Percentiles rank a stretch among this genome's conserved stretches.
These are phyloP conservation scores for Dynastes grantii DNA, from an alignment of 2,888 invertebrate species.

Conservation along the genomic window DNA sequence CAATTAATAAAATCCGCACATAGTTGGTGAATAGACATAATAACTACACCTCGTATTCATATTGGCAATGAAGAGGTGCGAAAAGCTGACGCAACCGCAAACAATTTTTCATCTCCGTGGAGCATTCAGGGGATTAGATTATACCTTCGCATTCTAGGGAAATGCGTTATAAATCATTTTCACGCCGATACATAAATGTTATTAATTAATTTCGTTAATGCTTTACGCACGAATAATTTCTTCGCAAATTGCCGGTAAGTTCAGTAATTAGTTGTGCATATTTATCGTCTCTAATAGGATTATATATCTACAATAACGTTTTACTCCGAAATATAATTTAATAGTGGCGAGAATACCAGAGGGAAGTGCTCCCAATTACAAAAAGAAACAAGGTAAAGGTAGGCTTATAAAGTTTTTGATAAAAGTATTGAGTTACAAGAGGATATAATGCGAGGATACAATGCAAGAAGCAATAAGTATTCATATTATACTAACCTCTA, in stretches of 20 bases:
- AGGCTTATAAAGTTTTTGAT: too few relatives aligned
- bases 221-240: background rate
- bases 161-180: background rate
- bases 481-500: slow-evolving; percentile 77
- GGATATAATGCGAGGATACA: too few relatives aligned
- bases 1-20: background rate
- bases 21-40: background rate
- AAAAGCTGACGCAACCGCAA: background rate
- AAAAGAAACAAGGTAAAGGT: too few relatives aligned
- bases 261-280: slow-evolving; percentile 4
- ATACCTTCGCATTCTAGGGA: background rate
- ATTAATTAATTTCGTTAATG: background rate
- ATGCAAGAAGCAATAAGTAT: too few relatives aligned
- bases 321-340: background rate
- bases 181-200: slow-evolving; percentile 1
- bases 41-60: background rate
- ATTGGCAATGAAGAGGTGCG: background rate
- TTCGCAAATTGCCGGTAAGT: background rate
- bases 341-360: too few relatives aligned
- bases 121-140: background rate
- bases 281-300: background rate
- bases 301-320: background rate
- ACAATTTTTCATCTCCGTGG: background rate
- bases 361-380: too few relatives aligned
- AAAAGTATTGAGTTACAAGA: too few relatives aligned